Evolutionary conservation across 2,113 vertebrate genomes (phyloP).

Genomic region (Phaethornis superciliosus): DNA sequence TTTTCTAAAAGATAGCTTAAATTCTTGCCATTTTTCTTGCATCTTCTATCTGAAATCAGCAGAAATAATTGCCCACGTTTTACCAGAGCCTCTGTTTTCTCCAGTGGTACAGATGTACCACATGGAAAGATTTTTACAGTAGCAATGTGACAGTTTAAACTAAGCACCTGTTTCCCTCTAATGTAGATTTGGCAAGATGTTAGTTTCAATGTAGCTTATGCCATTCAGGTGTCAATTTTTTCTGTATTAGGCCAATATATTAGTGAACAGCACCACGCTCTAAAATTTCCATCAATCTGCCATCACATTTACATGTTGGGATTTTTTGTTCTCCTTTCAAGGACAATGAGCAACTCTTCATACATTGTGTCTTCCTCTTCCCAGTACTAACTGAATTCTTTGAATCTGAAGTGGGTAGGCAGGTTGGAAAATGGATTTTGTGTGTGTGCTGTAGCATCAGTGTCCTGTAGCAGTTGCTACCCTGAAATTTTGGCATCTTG

Average conservation of each 20-base stretch:
- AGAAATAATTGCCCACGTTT: neutral
- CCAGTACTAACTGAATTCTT: rapidly evolving
- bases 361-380: neutral
- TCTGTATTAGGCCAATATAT: conserved; percentile 21
- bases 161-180: conserved; percentile 5
- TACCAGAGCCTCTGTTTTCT: neutral
- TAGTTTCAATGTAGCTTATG: neutral
- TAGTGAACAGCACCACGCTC: neutral
- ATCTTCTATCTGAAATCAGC: neutral
- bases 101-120: neutral
- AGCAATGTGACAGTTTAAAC: neutral
- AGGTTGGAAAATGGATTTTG: neutral
- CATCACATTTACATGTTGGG: neutral
- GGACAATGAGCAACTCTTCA: neutral
- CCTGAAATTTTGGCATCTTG: neutral
- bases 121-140: neutral
- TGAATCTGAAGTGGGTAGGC: neutral
- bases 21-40: neutral
- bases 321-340: neutral
- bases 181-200: neutral
- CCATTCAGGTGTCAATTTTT: conserved; percentile 16
- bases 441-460: rapidly evolving
- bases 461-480: neutral
- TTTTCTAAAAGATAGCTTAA: neutral
- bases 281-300: neutral